A percentile compares a stretch with the other conserved stretches of the same genome.
These are phyloP conservation scores for Sycophila texana DNA, from an alignment of 2,888 invertebrate species.

Conservation along the genomic window DNA sequence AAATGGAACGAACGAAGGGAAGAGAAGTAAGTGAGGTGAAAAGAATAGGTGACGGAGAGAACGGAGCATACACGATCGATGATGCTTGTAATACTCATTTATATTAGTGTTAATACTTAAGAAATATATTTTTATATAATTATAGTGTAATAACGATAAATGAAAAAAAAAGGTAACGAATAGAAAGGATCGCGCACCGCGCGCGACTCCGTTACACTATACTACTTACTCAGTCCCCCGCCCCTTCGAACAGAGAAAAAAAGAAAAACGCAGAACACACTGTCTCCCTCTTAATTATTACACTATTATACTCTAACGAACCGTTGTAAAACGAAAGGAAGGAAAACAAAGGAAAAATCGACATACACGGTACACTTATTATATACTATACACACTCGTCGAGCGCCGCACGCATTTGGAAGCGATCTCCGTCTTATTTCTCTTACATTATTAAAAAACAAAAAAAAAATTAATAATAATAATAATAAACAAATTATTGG, in stretches of 20 bases:
- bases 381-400: not conserved
- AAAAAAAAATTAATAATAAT: no score
- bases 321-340: constrained; percentile 27
- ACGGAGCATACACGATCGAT: constrained; percentile 62
- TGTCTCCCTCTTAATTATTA: constrained; percentile 21
- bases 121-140: constrained; percentile 76
- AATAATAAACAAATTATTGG: not conserved
- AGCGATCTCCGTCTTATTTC: constrained; percentile 16
- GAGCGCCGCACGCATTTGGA: constrained; percentile 40
- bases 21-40: constrained; percentile 49
- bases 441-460: no score
- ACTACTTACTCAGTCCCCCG: constrained; percentile 44
- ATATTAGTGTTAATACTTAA: constrained; percentile 76
- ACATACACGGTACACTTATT: constrained; percentile 26
- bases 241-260: constrained; percentile 37
- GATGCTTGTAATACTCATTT: constrained; percentile 75
- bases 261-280: constrained; percentile 7
- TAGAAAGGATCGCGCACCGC: constrained; percentile 11
- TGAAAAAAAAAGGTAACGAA: constrained; percentile 18
- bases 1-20: constrained; percentile 35
- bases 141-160: constrained; percentile 68
- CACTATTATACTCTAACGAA: not conserved
- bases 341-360: not conserved
- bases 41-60: constrained; percentile 52
- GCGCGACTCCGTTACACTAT: constrained; percentile 13